A percentile compares a stretch with the other conserved stretches of the same genome.
phyloP scores from a whole-genome alignment of 1,140 invertebrate genomes.

The Tetramorium simillimum region DNA sequence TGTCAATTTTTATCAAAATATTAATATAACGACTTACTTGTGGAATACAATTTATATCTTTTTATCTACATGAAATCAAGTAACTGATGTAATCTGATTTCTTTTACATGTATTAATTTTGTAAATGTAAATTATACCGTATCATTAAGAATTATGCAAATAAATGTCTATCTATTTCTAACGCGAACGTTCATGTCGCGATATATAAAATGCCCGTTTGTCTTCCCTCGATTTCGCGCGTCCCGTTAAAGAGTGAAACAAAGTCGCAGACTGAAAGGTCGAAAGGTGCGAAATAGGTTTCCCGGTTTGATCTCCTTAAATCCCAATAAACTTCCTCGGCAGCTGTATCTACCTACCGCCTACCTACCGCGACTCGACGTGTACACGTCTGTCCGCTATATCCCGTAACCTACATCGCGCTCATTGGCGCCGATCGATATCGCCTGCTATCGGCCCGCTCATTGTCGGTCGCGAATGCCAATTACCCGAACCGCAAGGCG shows the following conservation, averaged over 20 bases:
- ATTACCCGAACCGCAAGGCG: slow-evolving; percentile 54
- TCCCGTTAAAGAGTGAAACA: slow-evolving; percentile 23
- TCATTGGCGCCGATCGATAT: slow-evolving; percentile 52
- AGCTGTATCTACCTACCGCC: slow-evolving; percentile 26
- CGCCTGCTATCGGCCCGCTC: slow-evolving; percentile 26
- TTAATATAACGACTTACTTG: neutral
- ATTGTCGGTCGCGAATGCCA: slow-evolving; percentile 47
- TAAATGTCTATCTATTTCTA: neutral
- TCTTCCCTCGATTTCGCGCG: neutral
- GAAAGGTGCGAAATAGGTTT: slow-evolving; percentile 39
- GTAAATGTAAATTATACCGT: neutral
- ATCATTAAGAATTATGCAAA: neutral
- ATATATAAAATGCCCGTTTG: neutral
- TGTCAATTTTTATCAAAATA: neutral
- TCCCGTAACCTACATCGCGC: slow-evolving; percentile 57
- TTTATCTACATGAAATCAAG: neutral
- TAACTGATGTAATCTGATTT: neutral
- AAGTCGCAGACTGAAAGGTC: neutral
- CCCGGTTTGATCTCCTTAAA: slow-evolving; percentile 48
- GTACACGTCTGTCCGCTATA: slow-evolving; percentile 51
- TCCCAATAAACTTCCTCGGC: slow-evolving; percentile 52
- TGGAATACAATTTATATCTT: neutral
- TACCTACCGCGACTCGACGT: slow-evolving; percentile 16
- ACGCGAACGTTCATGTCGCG: neutral
- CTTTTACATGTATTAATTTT: neutral